These are phyloP conservation scores for Allolobophora icterica DNA, from an alignment of 2,888 invertebrate species.

Conservation along the genomic window DNA sequence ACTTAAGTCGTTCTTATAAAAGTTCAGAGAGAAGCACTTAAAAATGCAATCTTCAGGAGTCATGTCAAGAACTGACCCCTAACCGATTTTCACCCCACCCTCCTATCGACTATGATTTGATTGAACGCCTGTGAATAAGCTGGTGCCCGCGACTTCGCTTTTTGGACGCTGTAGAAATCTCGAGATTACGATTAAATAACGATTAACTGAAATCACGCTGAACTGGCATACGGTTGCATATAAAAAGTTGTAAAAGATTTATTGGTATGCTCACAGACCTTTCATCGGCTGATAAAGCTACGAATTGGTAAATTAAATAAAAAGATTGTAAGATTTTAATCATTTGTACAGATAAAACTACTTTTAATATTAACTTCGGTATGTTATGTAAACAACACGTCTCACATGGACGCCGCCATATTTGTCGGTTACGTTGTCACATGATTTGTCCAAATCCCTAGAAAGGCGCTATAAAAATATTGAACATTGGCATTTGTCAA, in stretches of 20 bases:
- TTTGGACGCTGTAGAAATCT: too few species aligned
- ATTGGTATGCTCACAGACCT: background rate
- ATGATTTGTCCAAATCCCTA: background rate
- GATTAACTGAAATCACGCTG: too few species aligned
- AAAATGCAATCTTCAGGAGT: too few species aligned
- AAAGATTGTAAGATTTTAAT: background rate
- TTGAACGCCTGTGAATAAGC: too few species aligned
- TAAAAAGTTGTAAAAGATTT: background rate
- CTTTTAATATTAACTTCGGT: background rate
- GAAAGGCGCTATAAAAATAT: background rate
- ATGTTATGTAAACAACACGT: background rate
- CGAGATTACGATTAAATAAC: too few species aligned
- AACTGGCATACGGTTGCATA: background rate
- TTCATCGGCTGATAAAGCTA: background rate
- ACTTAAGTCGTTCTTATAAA: too few species aligned
- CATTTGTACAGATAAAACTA: conserved; percentile 17
- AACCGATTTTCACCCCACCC: too few species aligned
- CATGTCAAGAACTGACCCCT: too few species aligned
- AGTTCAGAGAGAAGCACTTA: too few species aligned
- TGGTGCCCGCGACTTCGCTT: too few species aligned
- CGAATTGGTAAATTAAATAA: background rate
- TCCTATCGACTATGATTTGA: too few species aligned
- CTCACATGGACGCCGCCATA: background rate
- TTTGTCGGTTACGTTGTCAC: background rate
- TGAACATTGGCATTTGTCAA: background rate